These are phyloP conservation scores for Siniperca chuatsi DNA, from an alignment of 2,113 vertebrate genomes.

Conservation along the genomic window DNA sequence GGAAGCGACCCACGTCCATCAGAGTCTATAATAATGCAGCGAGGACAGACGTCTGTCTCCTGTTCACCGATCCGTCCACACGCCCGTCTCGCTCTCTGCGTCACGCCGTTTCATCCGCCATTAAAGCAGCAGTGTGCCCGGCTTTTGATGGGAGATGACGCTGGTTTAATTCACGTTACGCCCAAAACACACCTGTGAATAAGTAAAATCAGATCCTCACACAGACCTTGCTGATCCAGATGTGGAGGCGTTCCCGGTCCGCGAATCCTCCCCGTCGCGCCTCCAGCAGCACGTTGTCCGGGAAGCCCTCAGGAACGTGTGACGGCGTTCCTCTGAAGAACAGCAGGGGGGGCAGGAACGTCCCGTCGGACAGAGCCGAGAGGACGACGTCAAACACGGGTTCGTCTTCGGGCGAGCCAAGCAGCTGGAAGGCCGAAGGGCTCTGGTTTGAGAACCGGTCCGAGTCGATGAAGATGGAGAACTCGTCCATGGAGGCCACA, in stretches of 20 bases:
- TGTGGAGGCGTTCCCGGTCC: conserved; percentile 4
- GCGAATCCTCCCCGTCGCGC: conserved; percentile 44
- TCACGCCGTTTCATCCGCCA: no score
- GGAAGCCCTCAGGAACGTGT: conserved; percentile 58
- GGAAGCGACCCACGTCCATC: no score
- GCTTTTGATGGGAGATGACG: no score
- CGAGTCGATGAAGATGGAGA: conserved; percentile 59
- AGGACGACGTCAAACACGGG: conserved; percentile 53
- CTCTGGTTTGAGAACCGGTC: background rate
- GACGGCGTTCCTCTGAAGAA: conserved; percentile 39
- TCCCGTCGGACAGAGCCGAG: conserved; percentile 49
- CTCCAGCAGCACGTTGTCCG: conserved; percentile 67
- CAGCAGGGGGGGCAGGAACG: conserved; percentile 64
- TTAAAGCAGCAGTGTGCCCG: no score
- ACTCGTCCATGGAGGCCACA: conserved; percentile 70
- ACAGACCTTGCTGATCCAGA: conserved; percentile 63
- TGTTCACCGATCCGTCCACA: no score
- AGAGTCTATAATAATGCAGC: no score
- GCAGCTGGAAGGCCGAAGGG: conserved; percentile 14
- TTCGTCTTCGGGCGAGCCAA: accelerated
- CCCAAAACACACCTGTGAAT: no score
- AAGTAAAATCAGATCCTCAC: background rate
- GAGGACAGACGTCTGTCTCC: no score
- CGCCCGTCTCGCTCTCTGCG: no score
- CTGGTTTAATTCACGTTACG: no score